These are phyloP conservation scores for Drosophila miranda DNA, from an alignment of 1,140 invertebrate species.

Conservation along the genomic window DNA sequence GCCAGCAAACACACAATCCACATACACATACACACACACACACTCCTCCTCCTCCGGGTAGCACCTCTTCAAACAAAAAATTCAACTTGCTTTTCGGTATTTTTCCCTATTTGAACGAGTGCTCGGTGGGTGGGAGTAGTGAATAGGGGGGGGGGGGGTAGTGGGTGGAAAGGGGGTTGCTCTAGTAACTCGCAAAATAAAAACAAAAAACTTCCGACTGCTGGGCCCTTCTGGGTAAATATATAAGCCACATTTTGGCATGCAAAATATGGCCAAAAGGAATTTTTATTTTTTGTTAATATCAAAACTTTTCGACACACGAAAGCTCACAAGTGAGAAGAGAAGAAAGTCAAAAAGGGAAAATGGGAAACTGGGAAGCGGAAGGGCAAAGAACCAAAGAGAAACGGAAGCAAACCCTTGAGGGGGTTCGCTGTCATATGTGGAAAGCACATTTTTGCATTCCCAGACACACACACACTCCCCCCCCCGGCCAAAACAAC, in stretches of 20 bases:
- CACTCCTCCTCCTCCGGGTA: not conserved
- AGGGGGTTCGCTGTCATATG: no score
- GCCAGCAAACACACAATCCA: constrained; percentile 10
- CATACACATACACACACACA: not conserved
- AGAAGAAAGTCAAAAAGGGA: not conserved
- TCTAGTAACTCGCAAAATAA: constrained; percentile 56
- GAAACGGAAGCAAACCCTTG: no score
- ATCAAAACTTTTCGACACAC: constrained; percentile 38
- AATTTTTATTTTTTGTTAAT: constrained; percentile 47
- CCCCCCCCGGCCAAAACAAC: no score
- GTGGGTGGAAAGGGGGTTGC: not conserved
- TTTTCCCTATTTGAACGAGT: constrained; percentile 23
- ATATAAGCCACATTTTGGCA: constrained; percentile 67
- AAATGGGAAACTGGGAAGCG: not conserved
- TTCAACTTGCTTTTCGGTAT: constrained; percentile 46
- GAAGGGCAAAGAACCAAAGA: not conserved
- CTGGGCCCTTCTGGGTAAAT: constrained; percentile 24
- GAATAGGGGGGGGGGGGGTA: not conserved
- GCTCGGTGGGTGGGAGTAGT: constrained; percentile 8
- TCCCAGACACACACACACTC: no score
- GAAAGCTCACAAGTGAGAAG: constrained; percentile 1
- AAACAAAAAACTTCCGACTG: constrained; percentile 26
- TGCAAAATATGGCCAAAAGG: constrained; percentile 68
- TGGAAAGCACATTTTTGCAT: no score
- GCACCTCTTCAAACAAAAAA: constrained; percentile 69